Percentiles rank a stretch among this genome's conserved stretches.
Evolutionary conservation across 1,140 invertebrate species (phyloP).

Genomic region (Penaeus indicus): DNA sequence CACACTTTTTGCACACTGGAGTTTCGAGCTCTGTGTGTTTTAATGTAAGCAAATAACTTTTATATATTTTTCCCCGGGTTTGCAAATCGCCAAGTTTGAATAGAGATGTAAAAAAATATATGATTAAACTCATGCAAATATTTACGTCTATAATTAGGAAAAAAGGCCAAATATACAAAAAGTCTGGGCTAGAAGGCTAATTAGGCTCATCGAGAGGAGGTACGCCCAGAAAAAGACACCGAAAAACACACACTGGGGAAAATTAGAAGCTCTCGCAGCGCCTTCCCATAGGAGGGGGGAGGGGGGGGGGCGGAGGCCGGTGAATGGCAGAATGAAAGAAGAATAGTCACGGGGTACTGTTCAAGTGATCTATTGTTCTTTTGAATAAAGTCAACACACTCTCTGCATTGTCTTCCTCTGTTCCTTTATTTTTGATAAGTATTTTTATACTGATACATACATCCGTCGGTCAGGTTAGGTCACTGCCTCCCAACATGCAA

Average conservation of each 20-base stretch:
- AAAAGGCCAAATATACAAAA: slow-evolving; percentile 23
- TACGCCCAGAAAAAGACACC: slow-evolving; percentile 9
- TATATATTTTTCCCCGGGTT: slow-evolving; percentile 23
- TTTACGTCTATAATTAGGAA: slow-evolving; percentile 31
- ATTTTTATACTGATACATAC: no score
- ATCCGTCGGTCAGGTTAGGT: no score
- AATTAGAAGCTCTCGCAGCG: slow-evolving; percentile 7
- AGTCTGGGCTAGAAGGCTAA: neutral
- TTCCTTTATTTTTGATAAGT: no score
- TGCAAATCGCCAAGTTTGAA: slow-evolving; percentile 15
- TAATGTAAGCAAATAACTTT: slow-evolving; percentile 29
- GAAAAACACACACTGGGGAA: slow-evolving; percentile 18
- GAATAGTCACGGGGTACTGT: no score
- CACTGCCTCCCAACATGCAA: no score
- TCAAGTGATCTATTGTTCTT: no score
- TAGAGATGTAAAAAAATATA: slow-evolving; percentile 15
- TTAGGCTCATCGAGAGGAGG: slow-evolving; percentile 11
- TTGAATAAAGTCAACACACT: no score
- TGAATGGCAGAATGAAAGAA: no score
- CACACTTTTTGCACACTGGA: slow-evolving; percentile 3
- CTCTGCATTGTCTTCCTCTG: no score
- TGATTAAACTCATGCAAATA: slow-evolving; percentile 31
- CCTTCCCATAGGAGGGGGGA: neutral
- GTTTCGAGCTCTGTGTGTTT: neutral
- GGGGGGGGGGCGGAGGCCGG: no score